Conservation (phyloP, 1,140 invertebrate genomes). For the Luehdorfia chinensis region DNA sequence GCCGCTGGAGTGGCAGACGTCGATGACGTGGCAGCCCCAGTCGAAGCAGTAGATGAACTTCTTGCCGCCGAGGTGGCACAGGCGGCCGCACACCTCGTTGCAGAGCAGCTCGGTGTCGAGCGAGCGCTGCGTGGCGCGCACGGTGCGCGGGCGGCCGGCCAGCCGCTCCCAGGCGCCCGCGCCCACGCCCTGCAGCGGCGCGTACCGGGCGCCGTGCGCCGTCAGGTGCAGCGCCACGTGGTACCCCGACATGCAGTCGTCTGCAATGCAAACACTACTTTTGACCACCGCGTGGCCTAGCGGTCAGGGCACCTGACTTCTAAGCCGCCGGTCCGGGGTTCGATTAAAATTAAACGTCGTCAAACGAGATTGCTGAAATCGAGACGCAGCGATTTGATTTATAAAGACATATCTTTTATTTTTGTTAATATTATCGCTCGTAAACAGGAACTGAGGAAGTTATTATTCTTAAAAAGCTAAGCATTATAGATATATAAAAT, state of each 20-base stretch:
- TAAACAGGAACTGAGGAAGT: too few species aligned
- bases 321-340: too few species aligned
- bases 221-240: slow-evolving; percentile 68
- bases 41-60: slow-evolving; percentile 76
- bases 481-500: too few species aligned
- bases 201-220: slow-evolving; percentile 63
- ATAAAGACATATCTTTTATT: too few species aligned
- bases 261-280: slow-evolving; percentile 33
- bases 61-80: slow-evolving; percentile 60
- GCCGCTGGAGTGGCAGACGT: slow-evolving; percentile 73
- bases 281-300: too few species aligned
- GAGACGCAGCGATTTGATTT: too few species aligned
- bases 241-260: slow-evolving; percentile 74
- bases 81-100: slow-evolving; percentile 69
- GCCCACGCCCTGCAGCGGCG: slow-evolving; percentile 58
- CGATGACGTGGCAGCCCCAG: slow-evolving; percentile 75
- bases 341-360: too few species aligned
- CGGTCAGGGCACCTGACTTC: too few species aligned
- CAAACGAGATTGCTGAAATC: too few species aligned
- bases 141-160: slow-evolving; percentile 34
- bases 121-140: slow-evolving; percentile 63
- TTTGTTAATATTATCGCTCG: too few species aligned
- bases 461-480: too few species aligned
- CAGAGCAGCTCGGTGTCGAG: slow-evolving; percentile 71
- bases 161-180: slow-evolving; percentile 59